Base-by-base conservation (phyloP, 2,113 vertebrate species). In the Tenrec ecaudatus region DNA sequence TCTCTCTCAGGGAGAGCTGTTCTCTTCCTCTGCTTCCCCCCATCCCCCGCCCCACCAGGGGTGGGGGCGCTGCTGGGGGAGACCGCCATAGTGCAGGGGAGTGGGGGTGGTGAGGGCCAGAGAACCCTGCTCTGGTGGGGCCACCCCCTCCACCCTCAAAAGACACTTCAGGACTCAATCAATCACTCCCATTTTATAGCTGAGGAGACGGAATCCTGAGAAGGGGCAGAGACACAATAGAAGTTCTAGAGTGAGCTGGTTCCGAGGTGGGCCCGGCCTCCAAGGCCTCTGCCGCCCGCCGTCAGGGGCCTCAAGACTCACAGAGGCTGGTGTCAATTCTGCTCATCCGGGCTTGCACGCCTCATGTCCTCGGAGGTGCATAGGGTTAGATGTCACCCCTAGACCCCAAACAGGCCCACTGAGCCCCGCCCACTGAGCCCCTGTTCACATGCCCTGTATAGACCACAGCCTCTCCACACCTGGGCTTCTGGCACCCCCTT, bases 31-130 rank as follows among this genome's bases (percentile, higher is more conserved):
- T 82, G 58, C 25, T 6, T 2, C 68, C 76, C 29, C 43, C 43
- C 43, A 5, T 47, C 43, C 43, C 43, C n/a, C n/a, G n/a, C n/a
- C n/a, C n/a, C n/a, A n/a, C n/a, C n/a, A n/a, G n/a, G n/a, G 47
- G 47, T 53, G 47, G 47, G 47, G 47, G 47, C 11, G 47, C 47
- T 12, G 0, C n/a, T 4, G 38, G 57, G 68, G 76, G 38, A 80
- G n/a, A 53, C 47, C 9, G 6, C 47, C 47, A 53, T 53, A 36
- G 58, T 7, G 25, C 2, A 1, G 57, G 60, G 19, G 2, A 14
- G n/a, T 36, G 0, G 19, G 2, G 17, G n/a, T 36, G 0, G 19
- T 83, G 43, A 0, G 20, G 60, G 0, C 2, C 78, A 31, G 53
- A 53, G 36, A n/a, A 25, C 6, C 15, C 2, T 19, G 31, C 14